A percentile compares a stretch with the other conserved stretches of the same genome.
phyloP scores from a whole-genome alignment of 1,140 invertebrate species.

The Bombus sibiricus region DNA sequence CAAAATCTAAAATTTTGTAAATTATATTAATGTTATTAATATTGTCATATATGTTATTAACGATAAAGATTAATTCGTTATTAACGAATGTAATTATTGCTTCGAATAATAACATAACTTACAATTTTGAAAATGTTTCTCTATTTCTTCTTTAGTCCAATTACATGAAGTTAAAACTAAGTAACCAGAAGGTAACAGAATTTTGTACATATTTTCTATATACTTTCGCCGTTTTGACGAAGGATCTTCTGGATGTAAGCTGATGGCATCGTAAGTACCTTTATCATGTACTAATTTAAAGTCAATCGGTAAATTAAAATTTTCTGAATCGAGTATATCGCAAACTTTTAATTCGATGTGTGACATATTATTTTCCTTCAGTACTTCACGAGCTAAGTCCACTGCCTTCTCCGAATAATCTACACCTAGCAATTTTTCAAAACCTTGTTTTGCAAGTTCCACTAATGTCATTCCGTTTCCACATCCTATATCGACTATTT shows the following conservation, averaged over 20 bases:
- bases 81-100: no score
- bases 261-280: slow-evolving; percentile 97
- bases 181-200: slow-evolving; percentile 85
- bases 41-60: slow-evolving; percentile 2
- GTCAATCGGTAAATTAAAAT: slow-evolving; percentile 63
- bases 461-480: slow-evolving; percentile 95
- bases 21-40: background rate
- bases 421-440: slow-evolving; percentile 88
- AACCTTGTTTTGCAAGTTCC: slow-evolving; percentile 89
- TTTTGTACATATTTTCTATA: slow-evolving; percentile 85
- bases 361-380: slow-evolving; percentile 82
- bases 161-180: slow-evolving; percentile 97
- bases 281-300: slow-evolving; percentile 92
- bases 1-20: slow-evolving; percentile 83
- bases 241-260: slow-evolving; percentile 88
- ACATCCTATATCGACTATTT: slow-evolving; percentile 90
- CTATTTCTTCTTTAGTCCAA: slow-evolving; percentile 94
- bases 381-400: slow-evolving; percentile 87
- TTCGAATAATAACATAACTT: slow-evolving; percentile 56
- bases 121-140: slow-evolving; percentile 87
- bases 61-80: background rate
- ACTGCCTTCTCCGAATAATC: slow-evolving; percentile 94
- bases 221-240: slow-evolving; percentile 87
- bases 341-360: slow-evolving; percentile 85
- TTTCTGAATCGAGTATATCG: slow-evolving; percentile 83